Base-by-base conservation (phyloP, 2,888 invertebrate genomes). In the Chrysolina americana region DNA sequence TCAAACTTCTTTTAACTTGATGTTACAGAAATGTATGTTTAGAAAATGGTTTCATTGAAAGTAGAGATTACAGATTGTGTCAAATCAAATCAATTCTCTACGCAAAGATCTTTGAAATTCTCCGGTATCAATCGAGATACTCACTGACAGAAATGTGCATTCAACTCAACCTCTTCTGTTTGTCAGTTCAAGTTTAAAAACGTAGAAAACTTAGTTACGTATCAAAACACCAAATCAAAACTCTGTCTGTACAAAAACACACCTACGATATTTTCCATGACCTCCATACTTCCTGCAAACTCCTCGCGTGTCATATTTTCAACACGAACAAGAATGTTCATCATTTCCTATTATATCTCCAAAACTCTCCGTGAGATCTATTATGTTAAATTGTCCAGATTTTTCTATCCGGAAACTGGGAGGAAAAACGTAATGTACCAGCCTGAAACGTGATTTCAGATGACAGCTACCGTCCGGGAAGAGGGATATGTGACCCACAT, bases 331-430 rank as follows among this genome's bases (percentile, higher is more conserved):
- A 28, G n/a, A 59, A n/a, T n/a, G 36, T 59, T 59, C n/a, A 36
- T 59, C 59, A 59, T 36, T 28, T 28, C 59, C 59, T 59, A 59
- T 59, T 59, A 36, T 36, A n/a, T 36, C 59, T 59, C 28, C n/a
- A 36, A 15, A 59, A 17, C 59, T 59, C n/a, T 59, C 9, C n/a
- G 6, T 59, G 59, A 23, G 15, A 28, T 59, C 23, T 59, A 8
- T 36, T 6, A 59, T 59, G 59, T 59, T 59, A 59, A 59, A 36
- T 59, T 59, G 59, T 59, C 59, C 59, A 59, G 59, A 59, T 59
- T 59, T 28, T 59, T 59, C 59, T 28, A 10, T 10, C 23, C 36
- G 28, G 59, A 59, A 59, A 28, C 2, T n/a, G 28, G 8, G 59
- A 56, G 28, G 28, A 17, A 59, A 59, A 59, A 59, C 15, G 36